Evolutionary conservation across 2,113 vertebrate genomes (phyloP), one percentile per base, ranked within the genome.

Genomic region (Octodon degus): DNA sequence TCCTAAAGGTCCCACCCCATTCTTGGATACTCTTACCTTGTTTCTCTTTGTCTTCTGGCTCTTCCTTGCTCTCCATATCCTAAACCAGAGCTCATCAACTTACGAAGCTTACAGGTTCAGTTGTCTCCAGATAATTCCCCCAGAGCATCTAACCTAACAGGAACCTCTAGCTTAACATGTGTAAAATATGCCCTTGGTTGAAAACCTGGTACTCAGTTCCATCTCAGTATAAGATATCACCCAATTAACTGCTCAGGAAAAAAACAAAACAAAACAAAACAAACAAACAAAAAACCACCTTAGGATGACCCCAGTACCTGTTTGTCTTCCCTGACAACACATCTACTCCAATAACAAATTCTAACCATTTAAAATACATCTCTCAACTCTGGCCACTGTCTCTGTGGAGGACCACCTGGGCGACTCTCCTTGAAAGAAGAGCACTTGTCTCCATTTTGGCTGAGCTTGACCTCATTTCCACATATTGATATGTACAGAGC

Each of bases 11-110:
- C 92, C 74, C 10, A 27, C 32, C 47, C 47, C 12, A 47, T 6
- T 53, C 67, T 86, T 60, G 20, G 40, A 76, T 32, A 77, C 53
- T 53, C 76, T 90, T 62, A 43, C n/a, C 43, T 65, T 5, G 32
- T 32, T 77, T 89, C 74, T 95, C 77, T 76, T 95, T 91, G 74
- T 90, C 68, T 81, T 92, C 65, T 62, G 88, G 53, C 27, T 91
- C 43, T 93, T 19, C 68, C 30, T 76, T 91, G 60, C 34, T 74
- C 67, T 47, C 60, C 62, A 89, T 88, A 80, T n/a, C 63, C 43
- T 84, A 86, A 95, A 63, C n/a, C 60, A 68, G 27, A 84, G 47
- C 13, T 92, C 47, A 30, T 62, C 76, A 85, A 91, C 72, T 88
- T 77, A 80, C 3, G 22, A 89, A 89, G 34, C 62, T 82, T 80